Evolutionary conservation across 2,888 invertebrate genomes (phyloP), one percentile per base, ranked within the genome.

Genomic region (Plebejus argus): DNA sequence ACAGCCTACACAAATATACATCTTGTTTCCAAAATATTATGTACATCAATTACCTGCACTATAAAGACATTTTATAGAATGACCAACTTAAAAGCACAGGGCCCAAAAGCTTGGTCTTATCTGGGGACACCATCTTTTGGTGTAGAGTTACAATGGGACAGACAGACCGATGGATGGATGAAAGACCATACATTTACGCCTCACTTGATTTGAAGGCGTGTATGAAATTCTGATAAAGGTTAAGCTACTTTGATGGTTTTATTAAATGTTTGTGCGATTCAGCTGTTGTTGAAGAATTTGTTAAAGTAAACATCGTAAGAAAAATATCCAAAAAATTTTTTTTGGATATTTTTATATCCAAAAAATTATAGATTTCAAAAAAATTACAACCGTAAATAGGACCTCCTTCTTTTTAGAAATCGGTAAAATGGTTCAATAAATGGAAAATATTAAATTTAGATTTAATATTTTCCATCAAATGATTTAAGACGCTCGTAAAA

Each of bases 91-190:
- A 86, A 85, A 80, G 84, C 81, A 76, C 76, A 79, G 66, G 81
- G 83, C 84, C 82, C 83, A 83, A 83, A 83, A 81, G 83, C 81
- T 84, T 88, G 89, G 87, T 85, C 82, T 89, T 91, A 91, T 91
- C 91, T 86, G 78, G 82, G 86, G 86, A 88, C 87, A 87, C 87
- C 85, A 91, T 91, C 91, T 87, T 81, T 83, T 78, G 87, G 91
- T 91, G 87, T 91, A 85, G 82, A 84, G 86, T 91, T 91, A 91
- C 91, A 87, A 87, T 84, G 85, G 86, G 85, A 87, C 88, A 81
- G 82, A 82, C 84, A 85, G 84, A 84, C 66, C 66, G 66, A 66
- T 33, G 66, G 81, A 84, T 86, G 85, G 86, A 86, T 86, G 80
- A 81, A 84, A 85, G 85, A 88, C 86, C 85, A 15, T 15, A 28